Evolutionary conservation across 2,888 invertebrate species (phyloP), one percentile per base, ranked within the genome.

Genomic region (Parnassius glacialis): DNA sequence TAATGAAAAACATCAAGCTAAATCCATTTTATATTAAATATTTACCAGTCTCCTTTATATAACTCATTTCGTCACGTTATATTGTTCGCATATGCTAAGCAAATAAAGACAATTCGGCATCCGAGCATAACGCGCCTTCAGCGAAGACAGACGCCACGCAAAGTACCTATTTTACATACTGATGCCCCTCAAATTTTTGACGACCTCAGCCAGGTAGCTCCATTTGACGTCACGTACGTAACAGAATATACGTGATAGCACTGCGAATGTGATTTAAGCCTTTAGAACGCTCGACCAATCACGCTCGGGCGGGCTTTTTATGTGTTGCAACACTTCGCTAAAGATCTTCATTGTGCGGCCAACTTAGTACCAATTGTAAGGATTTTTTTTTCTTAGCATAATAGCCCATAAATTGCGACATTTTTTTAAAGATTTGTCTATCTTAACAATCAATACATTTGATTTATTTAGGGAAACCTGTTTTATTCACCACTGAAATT

Each of bases 161-260:
- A 72, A 72, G 70, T 61, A 70, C 70, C 74, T 76, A 74, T 67
- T 80, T 81, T 73, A 78, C 78, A 80, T 79, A 77, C 70, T 73
- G 73, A 79, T 75, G 74, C 70, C 66, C 59, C 70, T 65, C 55
- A 67, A 64, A 68, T 69, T 70, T 72, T 73, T 70, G 67, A 62
- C 64, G 68, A 71, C 68, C 70, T 68, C 69, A 68, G 67, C 53
- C 51, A 66, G 67, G 65, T 65, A 67, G 57, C 66, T 48, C 9
- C 13, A 67, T 68, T 74, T 82, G 78, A 80, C 80, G 79, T 79
- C 84, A 81, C 81, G 80, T 80, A 73, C 74, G 72, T 75, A 78
- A 78, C 75, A 75, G 73, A 74, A 71, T 70, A 74, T 72, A 76
- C 84, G 84, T 85, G 84, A 85, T 72, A 65, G 68, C 69, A 77